Evolutionary conservation across 2,888 invertebrate genomes (phyloP).

Genomic region (Eupithecia tripunctaria): DNA sequence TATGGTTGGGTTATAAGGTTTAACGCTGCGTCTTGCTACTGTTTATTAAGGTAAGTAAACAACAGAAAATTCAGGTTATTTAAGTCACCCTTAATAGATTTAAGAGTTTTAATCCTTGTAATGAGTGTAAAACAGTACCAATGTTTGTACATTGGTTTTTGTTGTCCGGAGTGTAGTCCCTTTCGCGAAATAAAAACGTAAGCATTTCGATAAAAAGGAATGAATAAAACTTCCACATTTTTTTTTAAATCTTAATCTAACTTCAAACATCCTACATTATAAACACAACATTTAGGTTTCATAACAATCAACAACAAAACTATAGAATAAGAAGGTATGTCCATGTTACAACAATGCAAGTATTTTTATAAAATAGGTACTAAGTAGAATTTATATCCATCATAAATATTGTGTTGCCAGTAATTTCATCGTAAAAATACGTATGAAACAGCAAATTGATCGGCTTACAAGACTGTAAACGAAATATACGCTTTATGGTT

Average conservation of each 20-base stretch:
- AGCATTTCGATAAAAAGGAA: neutral
- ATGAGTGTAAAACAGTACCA: neutral
- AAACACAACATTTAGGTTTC: neutral
- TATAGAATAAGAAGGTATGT: neutral
- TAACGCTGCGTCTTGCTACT: slow-evolving; percentile 3
- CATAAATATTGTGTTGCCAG: slow-evolving; percentile 50
- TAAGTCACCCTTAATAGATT: too few relatives aligned
- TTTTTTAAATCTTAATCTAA: too few relatives aligned
- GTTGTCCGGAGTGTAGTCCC: too few relatives aligned
- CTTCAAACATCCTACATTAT: neutral
- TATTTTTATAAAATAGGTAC: slow-evolving; percentile 42
- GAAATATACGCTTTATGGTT: slow-evolving; percentile 59
- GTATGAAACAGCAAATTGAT: slow-evolving; percentile 52
- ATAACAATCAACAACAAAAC: neutral
- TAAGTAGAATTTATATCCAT: slow-evolving; percentile 45
- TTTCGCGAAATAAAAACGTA: too few relatives aligned
- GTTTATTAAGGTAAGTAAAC: neutral
- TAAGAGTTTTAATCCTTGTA: too few relatives aligned
- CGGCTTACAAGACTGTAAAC: slow-evolving; percentile 50
- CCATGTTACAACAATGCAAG: slow-evolving; percentile 31
- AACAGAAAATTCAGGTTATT: neutral
- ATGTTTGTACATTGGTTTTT: neutral
- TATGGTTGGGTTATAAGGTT: neutral
- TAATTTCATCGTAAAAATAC: slow-evolving; percentile 48
- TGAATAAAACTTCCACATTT: neutral